A percentile compares a stretch with the other conserved stretches of the same genome.
Conservation (phyloP, 2,888 invertebrate species). For the Gisinianus flammeolus region DNA sequence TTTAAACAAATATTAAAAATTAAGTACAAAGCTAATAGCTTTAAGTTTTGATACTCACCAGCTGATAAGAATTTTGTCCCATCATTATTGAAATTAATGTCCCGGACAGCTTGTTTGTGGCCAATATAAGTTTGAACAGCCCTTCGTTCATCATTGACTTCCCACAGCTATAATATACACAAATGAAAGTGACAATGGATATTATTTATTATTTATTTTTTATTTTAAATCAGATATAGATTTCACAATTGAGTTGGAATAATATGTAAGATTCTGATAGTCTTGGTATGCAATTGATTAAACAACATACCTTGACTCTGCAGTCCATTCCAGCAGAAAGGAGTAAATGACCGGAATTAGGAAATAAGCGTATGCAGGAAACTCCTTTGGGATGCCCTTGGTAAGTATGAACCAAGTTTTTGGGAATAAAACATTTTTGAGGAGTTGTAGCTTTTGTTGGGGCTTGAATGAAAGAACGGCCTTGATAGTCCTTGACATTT, state of each 20-base stretch:
- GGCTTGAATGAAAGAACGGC: slow-evolving; percentile 89
- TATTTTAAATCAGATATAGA: too few species aligned
- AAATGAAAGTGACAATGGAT: too few species aligned
- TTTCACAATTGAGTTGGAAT: too few species aligned
- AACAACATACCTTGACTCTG: slow-evolving; percentile 77
- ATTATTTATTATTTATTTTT: too few species aligned
- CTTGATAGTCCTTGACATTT: slow-evolving; percentile 94
- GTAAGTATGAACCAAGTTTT: slow-evolving; percentile 95
- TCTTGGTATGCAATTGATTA: too few species aligned
- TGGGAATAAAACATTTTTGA: slow-evolving; percentile 93
- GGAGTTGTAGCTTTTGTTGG: slow-evolving; percentile 93
- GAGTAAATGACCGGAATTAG: slow-evolving; percentile 89
- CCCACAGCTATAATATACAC: slow-evolving; percentile 77
- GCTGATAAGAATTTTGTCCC: slow-evolving; percentile 94
- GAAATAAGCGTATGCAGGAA: slow-evolving; percentile 93
- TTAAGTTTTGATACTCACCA: too few species aligned
- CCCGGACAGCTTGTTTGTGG: slow-evolving; percentile 94
- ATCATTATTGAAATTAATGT: slow-evolving; percentile 92
- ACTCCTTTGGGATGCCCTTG: slow-evolving; percentile 96
- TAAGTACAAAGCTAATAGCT: neutral
- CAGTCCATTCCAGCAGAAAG: slow-evolving; percentile 97
- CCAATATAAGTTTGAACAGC: slow-evolving; percentile 95
- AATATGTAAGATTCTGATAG: too few species aligned
- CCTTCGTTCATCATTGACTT: slow-evolving; percentile 92
- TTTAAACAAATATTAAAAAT: too few species aligned